Evolutionary conservation across 1,140 invertebrate species (phyloP), one percentile per base, ranked within the genome.

Genomic region (Nasonia giraulti): DNA sequence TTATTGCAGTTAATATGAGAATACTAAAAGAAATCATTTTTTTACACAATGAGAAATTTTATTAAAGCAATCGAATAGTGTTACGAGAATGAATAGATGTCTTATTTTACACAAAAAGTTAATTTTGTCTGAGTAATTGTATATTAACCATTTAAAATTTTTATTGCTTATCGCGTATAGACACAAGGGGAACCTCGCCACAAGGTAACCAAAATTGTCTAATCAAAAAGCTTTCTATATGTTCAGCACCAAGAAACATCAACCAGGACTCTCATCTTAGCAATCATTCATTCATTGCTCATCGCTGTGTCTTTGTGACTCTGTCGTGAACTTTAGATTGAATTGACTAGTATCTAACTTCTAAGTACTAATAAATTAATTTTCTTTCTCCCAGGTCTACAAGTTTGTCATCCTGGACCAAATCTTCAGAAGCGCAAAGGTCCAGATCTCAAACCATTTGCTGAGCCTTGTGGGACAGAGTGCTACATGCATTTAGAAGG

Each of bases 401-500:
- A 98, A 95, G 96, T 96, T n/a, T 97, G 97, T 91, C 97, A 98
- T 93, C 97, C 98, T 0, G 96, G 97, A 75, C 97, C 98, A 6
- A 98, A 97, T 94, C 94, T 98, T 85, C 95, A 96, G 86, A 98
- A 97, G 90, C 94, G 98, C 62, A 98, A 98, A 92, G 96, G 97
- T 76, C 97, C 97, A 0, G 98, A 99, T 91, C 93, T 98, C 76
- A 98, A 98, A 92, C 95, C 96, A 1, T 97, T 97, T 88, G 93
- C 95, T 0, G 97, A 98, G 87, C 96, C 98, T 0, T 99, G 98
- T 93, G 96, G 98, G 37, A 89, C 95, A 33, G 95, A 96, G 87
- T 99, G 98, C 93, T 99, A 97, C 89, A 96, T 99, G 95, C 94
- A 97, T 89, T 92, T 98, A 94, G 96, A 97, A 87, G 96, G 96